phyloP scores from a whole-genome alignment of 2,888 invertebrate genomes.

The Rhamnusium bicolor region DNA sequence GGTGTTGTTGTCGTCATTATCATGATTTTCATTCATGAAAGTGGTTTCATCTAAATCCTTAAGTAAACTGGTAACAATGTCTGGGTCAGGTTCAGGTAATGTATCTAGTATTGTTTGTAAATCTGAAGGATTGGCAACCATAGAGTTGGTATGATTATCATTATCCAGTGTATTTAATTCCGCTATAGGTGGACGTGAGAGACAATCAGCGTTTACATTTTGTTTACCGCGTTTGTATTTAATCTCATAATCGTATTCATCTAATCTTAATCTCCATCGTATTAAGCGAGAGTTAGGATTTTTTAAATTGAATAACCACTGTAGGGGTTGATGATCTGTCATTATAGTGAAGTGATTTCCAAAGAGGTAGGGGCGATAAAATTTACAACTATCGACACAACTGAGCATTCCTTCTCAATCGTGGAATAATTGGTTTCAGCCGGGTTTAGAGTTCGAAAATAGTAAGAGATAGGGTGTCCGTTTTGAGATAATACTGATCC shows the following conservation, averaged over 20 bases:
- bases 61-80: no score
- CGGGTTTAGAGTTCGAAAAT: slow-evolving; percentile 43
- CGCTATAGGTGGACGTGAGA: neutral
- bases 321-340: slow-evolving; percentile 45
- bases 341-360: slow-evolving; percentile 37
- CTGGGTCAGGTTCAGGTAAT: no score
- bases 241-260: slow-evolving; percentile 37
- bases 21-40: no score
- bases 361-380: slow-evolving; percentile 43
- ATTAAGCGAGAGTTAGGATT: slow-evolving; percentile 29
- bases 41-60: no score
- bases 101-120: no score
- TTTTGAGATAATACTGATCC: slow-evolving; percentile 29
- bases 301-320: slow-evolving; percentile 41
- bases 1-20: neutral
- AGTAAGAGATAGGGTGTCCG: slow-evolving; percentile 24
- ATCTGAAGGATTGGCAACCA: no score
- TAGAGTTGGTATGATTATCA: neutral
- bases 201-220: slow-evolving; percentile 31
- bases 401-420: slow-evolving; percentile 47
- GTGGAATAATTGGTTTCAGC: slow-evolving; percentile 46
- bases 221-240: slow-evolving; percentile 34
- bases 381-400: slow-evolving; percentile 37
- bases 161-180: neutral
- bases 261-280: slow-evolving; percentile 35